phyloP scores from a whole-genome alignment of 2,113 vertebrate species.

The Cromileptes altivelis region DNA sequence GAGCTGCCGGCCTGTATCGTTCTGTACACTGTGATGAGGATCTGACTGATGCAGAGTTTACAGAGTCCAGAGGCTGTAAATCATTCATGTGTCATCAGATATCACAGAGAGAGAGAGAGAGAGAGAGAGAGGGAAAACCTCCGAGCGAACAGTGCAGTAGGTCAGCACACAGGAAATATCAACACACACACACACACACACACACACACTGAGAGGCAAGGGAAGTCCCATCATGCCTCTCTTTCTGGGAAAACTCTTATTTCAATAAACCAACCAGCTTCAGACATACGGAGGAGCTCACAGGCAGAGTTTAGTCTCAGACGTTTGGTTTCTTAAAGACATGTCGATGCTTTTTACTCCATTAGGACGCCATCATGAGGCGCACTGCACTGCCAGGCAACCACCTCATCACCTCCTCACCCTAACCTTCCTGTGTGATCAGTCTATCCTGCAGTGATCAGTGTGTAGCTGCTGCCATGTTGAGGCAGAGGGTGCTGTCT shows the following conservation, averaged over 20 bases:
- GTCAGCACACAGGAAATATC: slow-evolving; percentile 40
- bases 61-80: neutral
- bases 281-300: neutral
- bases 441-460: too few species aligned
- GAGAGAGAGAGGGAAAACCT: neutral
- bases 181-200: slow-evolving; percentile 14
- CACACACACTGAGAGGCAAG: neutral
- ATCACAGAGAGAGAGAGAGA: neutral
- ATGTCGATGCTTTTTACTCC: too few species aligned
- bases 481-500: too few species aligned
- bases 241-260: neutral
- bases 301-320: neutral
- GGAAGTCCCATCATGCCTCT: slow-evolving; percentile 43
- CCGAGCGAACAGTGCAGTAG: neutral
- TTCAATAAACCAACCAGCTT: slow-evolving; percentile 1
- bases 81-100: neutral
- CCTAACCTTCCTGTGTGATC: too few species aligned
- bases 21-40: too few species aligned
- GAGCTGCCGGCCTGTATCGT: neutral
- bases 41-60: neutral
- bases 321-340: neutral
- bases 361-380: too few species aligned
- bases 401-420: too few species aligned
- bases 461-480: too few species aligned
- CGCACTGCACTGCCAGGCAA: too few species aligned